Conservation (phyloP, 2,797 vertebrate species). For the Sandelia bainsii region DNA sequence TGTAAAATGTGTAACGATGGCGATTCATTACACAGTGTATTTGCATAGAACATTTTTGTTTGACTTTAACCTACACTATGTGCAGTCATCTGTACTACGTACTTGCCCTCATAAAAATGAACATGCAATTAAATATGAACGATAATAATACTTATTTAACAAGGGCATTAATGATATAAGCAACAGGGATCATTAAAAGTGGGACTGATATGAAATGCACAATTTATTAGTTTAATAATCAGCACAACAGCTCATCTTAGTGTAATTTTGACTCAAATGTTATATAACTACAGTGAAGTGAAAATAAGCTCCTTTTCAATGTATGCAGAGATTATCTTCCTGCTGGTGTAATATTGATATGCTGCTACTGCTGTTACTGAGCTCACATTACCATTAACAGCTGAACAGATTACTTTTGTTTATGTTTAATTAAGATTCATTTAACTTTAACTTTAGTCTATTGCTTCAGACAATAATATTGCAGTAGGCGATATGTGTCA, state of each 20-base stretch:
- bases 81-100: too few species aligned
- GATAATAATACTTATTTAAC: too few species aligned
- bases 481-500: neutral
- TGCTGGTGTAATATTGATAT: slow-evolving; percentile 27
- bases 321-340: slow-evolving; percentile 17
- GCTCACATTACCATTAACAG: slow-evolving; percentile 36
- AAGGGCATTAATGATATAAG: too few species aligned
- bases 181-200: too few species aligned
- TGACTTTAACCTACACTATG: too few species aligned
- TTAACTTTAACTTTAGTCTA: slow-evolving; percentile 2
- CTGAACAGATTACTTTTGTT: neutral
- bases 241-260: too few species aligned
- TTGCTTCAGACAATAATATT: slow-evolving; percentile 8
- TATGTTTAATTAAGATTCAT: neutral
- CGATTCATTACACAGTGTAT: slow-evolving; percentile 47
- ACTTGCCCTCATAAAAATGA: too few species aligned
- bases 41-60: too few species aligned
- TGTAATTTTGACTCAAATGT: too few species aligned
- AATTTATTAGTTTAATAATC: too few species aligned
- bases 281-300: neutral
- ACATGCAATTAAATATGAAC: too few species aligned
- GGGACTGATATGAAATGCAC: too few species aligned
- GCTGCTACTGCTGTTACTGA: slow-evolving; percentile 1
- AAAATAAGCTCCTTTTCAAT: slow-evolving; percentile 22
- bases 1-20: slow-evolving; percentile 15